Evolutionary conservation across 2,797 vertebrate species (phyloP).

Genomic region (Hypotaenidia philippensis): DNA sequence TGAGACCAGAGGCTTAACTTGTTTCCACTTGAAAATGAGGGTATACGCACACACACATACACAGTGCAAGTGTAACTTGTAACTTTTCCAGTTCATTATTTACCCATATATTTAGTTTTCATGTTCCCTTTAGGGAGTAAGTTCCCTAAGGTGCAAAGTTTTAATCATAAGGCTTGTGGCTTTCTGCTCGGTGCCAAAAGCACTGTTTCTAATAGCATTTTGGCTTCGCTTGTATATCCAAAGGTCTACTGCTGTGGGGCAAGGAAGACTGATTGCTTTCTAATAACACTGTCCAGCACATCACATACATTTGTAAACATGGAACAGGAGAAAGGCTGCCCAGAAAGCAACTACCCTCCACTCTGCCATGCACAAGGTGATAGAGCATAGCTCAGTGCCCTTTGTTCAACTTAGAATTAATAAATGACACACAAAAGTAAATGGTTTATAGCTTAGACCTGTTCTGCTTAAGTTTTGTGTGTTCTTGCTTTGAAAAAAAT

Average conservation of each 20-base stretch:
- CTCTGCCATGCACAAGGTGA: neutral
- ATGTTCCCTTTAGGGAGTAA: slow-evolving; percentile 4
- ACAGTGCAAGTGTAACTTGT: neutral
- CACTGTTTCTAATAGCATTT: slow-evolving; percentile 31
- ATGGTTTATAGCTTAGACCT: neutral
- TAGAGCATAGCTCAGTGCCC: neutral
- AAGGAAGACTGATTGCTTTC: slow-evolving; percentile 16
- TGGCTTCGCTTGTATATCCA: neutral
- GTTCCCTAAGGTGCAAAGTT: slow-evolving; percentile 29
- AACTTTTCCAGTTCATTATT: slow-evolving; percentile 47
- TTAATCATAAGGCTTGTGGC: slow-evolving; percentile 19
- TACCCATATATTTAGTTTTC: slow-evolving; percentile 54
- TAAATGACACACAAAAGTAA: neutral
- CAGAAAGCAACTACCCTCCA: neutral
- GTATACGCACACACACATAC: neutral
- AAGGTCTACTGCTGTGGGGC: neutral
- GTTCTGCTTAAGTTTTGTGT: neutral
- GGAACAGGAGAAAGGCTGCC: neutral
- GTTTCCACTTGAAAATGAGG: slow-evolving; percentile 21
- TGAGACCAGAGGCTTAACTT: slow-evolving; percentile 36
- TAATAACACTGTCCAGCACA: neutral
- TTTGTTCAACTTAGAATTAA: neutral
- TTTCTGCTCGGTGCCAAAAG: slow-evolving; percentile 33
- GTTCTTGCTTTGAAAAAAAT: neutral
- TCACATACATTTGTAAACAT: neutral